Conservation (phyloP, 2,797 vertebrate species). For the Propithecus deckenii region DNA sequence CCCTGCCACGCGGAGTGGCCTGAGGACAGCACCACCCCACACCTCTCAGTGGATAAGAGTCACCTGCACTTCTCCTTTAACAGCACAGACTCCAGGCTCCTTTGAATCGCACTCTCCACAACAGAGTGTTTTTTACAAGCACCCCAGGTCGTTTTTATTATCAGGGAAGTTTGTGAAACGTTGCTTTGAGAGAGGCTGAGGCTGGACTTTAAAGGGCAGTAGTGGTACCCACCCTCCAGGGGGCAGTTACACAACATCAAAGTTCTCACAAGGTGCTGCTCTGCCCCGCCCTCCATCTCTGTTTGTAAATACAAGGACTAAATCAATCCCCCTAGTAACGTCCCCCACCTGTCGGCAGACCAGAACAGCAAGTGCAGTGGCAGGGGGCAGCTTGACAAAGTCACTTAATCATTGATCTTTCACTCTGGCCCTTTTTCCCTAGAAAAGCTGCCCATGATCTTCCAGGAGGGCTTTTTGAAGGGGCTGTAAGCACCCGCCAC, state of each 20-base stretch:
- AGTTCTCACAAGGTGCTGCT: neutral
- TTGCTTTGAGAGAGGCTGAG: neutral
- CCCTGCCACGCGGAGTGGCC: neutral
- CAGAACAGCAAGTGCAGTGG: neutral
- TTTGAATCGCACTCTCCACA: neutral
- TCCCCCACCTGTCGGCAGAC: neutral
- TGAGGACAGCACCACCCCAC: fast-evolving
- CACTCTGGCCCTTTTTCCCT: conserved; percentile 50
- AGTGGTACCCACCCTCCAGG: neutral
- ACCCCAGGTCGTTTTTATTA: neutral
- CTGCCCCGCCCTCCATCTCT: neutral
- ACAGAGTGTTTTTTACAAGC: neutral
- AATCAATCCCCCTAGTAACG: neutral
- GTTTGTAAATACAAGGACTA: neutral
- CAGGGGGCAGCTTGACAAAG: neutral
- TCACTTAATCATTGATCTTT: neutral
- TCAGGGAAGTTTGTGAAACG: conserved; percentile 23
- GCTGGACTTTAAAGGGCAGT: neutral
- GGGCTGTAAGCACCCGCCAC: neutral
- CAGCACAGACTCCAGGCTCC: neutral
- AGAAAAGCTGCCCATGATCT: conserved; percentile 37
- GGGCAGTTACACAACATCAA: neutral
- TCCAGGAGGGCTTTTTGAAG: neutral
- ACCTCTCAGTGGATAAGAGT: neutral
- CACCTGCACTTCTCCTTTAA: neutral